Percentiles rank a stretch among this genome's conserved stretches.
These are phyloP conservation scores for Drosophila tani DNA, from an alignment of 1,140 invertebrate species.

Conservation along the genomic window DNA sequence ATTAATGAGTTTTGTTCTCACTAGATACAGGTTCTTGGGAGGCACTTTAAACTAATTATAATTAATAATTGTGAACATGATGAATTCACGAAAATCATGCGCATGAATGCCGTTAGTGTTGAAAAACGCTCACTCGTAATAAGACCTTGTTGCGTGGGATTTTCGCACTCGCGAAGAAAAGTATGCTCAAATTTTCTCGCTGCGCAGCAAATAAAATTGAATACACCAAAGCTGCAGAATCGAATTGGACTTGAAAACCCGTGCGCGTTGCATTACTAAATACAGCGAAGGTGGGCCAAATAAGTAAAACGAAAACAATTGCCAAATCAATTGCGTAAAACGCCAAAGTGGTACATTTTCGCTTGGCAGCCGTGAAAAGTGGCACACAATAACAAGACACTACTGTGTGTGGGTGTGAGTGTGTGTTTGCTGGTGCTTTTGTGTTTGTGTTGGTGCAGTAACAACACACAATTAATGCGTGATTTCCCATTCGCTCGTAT, in stretches of 20 bases:
- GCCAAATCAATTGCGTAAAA: constrained; percentile 15
- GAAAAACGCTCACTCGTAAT: not conserved
- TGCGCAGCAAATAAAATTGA: constrained; percentile 43
- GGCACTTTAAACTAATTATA: too few species aligned
- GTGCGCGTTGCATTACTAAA: constrained; percentile 28
- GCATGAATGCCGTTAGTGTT: not conserved
- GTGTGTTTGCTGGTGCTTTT: not conserved
- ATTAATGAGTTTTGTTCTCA: too few species aligned
- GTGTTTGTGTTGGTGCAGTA: constrained; percentile 11
- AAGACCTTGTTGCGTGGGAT: constrained; percentile 1
- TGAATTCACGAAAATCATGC: not conserved
- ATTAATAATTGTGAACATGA: too few species aligned
- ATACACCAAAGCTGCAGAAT: constrained; percentile 17
- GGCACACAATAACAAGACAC: constrained; percentile 36
- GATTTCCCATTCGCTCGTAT: constrained; percentile 16
- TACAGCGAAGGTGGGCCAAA: constrained; percentile 21
- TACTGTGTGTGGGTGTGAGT: not conserved
- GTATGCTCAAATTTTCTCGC: constrained; percentile 16
- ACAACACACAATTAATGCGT: constrained; percentile 22
- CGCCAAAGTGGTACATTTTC: constrained; percentile 16
- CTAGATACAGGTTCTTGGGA: too few species aligned
- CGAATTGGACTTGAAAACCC: constrained; percentile 24
- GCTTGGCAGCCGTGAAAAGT: constrained; percentile 30
- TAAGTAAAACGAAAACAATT: not conserved
- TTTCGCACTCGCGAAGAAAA: constrained; percentile 2